phyloP scores from a whole-genome alignment of 2,888 invertebrate species.

The Lamproptera curius region DNA sequence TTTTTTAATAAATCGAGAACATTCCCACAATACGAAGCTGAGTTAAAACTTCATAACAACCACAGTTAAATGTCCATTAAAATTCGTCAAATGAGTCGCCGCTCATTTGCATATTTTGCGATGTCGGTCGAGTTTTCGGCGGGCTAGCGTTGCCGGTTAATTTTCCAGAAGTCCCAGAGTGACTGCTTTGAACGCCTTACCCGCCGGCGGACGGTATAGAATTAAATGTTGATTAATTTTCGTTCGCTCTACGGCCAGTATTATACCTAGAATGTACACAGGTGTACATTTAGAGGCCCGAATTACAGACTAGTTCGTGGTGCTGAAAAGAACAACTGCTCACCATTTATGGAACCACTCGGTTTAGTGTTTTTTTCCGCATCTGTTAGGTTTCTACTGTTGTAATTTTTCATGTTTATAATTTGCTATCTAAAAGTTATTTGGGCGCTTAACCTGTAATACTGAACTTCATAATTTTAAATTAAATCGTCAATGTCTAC shows the following conservation, averaged over 20 bases:
- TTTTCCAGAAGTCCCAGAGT: conserved; percentile 61
- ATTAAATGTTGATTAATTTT: conserved; percentile 75
- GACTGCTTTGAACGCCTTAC: conserved; percentile 47
- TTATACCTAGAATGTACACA: conserved; percentile 40
- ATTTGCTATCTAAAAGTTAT: no score
- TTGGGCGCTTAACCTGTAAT: no score
- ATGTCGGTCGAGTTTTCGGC: conserved; percentile 50
- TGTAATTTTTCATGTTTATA: no score
- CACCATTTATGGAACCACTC: conserved; percentile 5
- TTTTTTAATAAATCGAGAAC: no score
- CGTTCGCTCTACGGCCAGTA: conserved; percentile 49
- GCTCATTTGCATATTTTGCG: conserved; percentile 71
- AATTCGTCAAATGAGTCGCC: conserved; percentile 70
- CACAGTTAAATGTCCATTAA: conserved; percentile 71
- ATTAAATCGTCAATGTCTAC: no score
- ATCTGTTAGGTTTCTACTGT: no score
- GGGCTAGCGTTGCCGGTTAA: conserved; percentile 53
- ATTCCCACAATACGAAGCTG: conserved; percentile 37
- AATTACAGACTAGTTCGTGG: conserved; percentile 39
- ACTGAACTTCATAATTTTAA: no score
- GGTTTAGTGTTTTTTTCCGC: no score
- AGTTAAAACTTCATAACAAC: conserved; percentile 64
- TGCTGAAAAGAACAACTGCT: neutral
- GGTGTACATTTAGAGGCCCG: conserved; percentile 56
- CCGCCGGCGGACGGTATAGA: conserved; percentile 49